These are phyloP conservation scores for Xanthorhoe spadicearia DNA, from an alignment of 2,888 invertebrate genomes.

Conservation along the genomic window DNA sequence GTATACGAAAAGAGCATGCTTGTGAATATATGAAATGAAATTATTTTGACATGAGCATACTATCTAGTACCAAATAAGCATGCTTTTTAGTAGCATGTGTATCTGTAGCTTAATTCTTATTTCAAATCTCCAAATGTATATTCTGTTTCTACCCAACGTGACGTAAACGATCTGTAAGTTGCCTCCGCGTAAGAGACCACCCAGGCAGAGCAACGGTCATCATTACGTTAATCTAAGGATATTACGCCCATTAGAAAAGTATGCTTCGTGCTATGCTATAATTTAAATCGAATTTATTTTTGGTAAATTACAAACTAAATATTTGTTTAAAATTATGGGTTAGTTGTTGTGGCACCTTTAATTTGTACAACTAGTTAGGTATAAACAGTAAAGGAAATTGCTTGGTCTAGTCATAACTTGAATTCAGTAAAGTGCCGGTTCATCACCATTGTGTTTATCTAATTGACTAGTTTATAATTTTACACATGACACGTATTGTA, in stretches of 20 bases:
- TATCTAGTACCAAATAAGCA: too few relatives aligned
- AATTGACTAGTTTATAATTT: too few relatives aligned
- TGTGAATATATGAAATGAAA: too few relatives aligned
- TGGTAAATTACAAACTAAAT: not conserved
- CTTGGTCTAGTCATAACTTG: not conserved
- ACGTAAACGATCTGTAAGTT: constrained; percentile 6
- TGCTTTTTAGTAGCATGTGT: too few relatives aligned
- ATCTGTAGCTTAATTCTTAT: too few relatives aligned
- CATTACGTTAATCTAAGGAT: constrained; percentile 49
- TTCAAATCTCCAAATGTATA: not conserved
- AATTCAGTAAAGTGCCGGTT: not conserved
- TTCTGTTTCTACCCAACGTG: not conserved
- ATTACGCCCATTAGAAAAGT: constrained; percentile 53
- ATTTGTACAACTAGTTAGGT: too few relatives aligned
- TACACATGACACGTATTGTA: too few relatives aligned
- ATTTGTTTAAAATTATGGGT: not conserved
- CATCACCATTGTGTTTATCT: too few relatives aligned
- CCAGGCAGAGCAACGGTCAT: constrained; percentile 49
- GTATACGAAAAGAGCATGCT: too few relatives aligned
- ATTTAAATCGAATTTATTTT: constrained; percentile 23
- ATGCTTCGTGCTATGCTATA: constrained; percentile 40
- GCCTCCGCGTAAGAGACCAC: constrained; percentile 51
- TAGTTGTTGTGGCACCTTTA: not conserved
- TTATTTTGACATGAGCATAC: too few relatives aligned
- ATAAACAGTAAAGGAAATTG: too few relatives aligned